Conservation (phyloP, 2,113 vertebrate genomes). For the Alosa alosa region DNA sequence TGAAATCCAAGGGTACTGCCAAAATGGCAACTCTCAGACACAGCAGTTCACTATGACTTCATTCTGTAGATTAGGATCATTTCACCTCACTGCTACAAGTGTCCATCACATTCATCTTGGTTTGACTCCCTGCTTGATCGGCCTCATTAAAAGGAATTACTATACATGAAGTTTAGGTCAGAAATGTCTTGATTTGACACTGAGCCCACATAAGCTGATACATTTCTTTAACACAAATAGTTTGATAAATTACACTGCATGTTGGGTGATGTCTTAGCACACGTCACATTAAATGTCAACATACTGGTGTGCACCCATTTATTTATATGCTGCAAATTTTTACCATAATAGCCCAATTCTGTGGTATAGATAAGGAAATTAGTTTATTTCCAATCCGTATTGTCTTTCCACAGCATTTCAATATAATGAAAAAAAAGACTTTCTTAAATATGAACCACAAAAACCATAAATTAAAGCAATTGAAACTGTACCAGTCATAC, state of each 20-base stretch:
- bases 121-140: neutral
- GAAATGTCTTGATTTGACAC: neutral
- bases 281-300: neutral
- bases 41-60: too few relatives aligned
- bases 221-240: neutral
- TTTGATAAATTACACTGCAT: neutral
- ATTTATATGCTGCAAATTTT: neutral
- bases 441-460: neutral
- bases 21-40: too few relatives aligned
- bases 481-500: neutral
- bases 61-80: too few relatives aligned
- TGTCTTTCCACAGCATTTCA: neutral
- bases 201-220: too few relatives aligned
- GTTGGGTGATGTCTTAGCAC: too few relatives aligned
- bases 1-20: too few relatives aligned
- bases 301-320: neutral
- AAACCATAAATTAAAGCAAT: too few relatives aligned
- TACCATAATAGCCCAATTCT: too few relatives aligned
- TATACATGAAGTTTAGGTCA: too few relatives aligned
- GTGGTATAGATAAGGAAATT: neutral
- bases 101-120: neutral
- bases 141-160: too few relatives aligned
- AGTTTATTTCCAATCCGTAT: neutral
- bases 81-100: too few relatives aligned
- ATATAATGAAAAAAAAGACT: neutral